These are phyloP conservation scores for Oenanthe melanoleuca DNA, from an alignment of 2,113 vertebrate genomes.

Conservation along the genomic window DNA sequence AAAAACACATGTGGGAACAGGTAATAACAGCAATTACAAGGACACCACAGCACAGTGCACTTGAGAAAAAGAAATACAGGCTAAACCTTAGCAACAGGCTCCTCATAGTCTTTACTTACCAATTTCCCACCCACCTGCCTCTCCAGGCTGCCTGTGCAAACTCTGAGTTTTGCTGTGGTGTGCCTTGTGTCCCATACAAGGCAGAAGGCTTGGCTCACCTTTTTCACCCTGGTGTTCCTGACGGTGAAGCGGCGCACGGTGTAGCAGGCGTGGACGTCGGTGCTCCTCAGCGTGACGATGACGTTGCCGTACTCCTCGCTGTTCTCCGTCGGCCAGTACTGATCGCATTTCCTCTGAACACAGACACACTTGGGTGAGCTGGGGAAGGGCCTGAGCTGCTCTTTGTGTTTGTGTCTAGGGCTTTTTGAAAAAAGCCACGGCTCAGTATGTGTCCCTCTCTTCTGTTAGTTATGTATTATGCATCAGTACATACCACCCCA, in stretches of 20 bases:
- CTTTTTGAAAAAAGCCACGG: not conserved
- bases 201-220: constrained; percentile 74
- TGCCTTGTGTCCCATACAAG: not conserved
- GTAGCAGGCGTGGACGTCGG: constrained; percentile 94
- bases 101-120: not conserved
- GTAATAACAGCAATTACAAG: not conserved
- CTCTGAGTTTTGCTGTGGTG: accelerated
- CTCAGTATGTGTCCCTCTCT: not conserved
- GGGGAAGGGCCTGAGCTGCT: not conserved
- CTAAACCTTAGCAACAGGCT: not conserved
- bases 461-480: not conserved
- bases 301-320: constrained; percentile 96
- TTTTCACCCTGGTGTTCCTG: constrained; percentile 94
- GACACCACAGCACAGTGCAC: not conserved
- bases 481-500: not conserved
- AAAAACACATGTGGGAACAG: not conserved
- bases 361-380: not conserved
- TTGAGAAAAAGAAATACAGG: not conserved
- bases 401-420: not conserved
- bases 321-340: constrained; percentile 97
- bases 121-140: not conserved
- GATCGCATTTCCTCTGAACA: constrained; percentile 95
- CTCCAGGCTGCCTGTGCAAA: not conserved
- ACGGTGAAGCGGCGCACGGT: constrained; percentile 90
- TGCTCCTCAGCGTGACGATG: constrained; percentile 93